These are phyloP conservation scores for Lepus timidus DNA, from an alignment of 2,113 vertebrate species.

Conservation along the genomic window DNA sequence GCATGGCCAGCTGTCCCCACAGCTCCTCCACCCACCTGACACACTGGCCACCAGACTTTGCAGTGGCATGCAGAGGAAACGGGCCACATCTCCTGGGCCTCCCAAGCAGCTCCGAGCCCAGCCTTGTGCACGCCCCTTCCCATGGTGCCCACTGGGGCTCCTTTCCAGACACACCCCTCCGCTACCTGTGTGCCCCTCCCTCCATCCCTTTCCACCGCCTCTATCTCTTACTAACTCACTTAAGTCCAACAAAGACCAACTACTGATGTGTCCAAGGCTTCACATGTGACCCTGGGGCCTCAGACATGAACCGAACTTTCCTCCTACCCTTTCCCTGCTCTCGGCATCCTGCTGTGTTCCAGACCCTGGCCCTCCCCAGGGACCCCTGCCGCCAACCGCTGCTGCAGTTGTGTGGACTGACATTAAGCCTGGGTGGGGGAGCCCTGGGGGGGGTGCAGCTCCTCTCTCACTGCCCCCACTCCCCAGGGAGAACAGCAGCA, in stretches of 20 bases:
- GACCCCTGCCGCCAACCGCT: background rate
- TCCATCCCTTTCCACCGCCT: background rate
- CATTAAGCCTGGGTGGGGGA: background rate
- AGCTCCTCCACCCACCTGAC: background rate
- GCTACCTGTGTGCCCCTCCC: background rate
- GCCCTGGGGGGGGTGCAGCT: background rate
- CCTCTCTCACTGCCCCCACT: background rate
- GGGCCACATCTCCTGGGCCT: background rate
- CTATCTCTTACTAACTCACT: background rate
- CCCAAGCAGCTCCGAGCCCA: background rate
- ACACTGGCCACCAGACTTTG: background rate
- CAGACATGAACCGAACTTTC: background rate
- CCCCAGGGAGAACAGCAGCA: slow-evolving; percentile 92
- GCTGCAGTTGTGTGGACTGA: background rate
- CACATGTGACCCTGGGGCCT: background rate
- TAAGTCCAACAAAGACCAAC: background rate
- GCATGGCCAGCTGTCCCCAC: background rate
- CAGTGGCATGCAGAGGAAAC: background rate
- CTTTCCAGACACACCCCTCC: background rate
- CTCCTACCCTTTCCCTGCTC: background rate
- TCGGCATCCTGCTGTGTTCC: background rate
- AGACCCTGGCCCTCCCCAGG: background rate
- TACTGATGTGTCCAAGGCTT: background rate
- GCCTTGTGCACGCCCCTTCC: too few relatives aligned
- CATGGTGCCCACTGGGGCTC: background rate